Conservation (phyloP, 1,140 invertebrate genomes). For the Oncopeltus fasciatus region DNA sequence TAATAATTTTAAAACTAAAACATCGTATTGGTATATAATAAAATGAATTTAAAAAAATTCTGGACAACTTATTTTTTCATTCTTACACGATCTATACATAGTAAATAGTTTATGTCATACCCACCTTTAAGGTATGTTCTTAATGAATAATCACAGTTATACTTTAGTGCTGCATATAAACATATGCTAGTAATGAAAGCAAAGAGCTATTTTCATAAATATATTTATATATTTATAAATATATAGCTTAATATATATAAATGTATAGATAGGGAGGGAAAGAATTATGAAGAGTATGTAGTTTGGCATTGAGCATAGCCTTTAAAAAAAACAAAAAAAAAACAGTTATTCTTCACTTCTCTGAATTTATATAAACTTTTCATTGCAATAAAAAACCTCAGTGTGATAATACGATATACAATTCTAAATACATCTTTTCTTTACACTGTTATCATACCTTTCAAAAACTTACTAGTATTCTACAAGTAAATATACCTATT, state of each 20-base stretch:
- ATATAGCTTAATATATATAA: not conserved
- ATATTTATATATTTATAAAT: not conserved
- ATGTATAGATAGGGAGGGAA: not conserved
- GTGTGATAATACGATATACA: no score
- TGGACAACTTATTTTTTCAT: not conserved
- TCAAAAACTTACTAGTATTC: no score
- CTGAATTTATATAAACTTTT: no score
- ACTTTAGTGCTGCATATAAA: constrained; percentile 19
- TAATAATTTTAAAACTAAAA: no score
- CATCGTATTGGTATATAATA: not conserved
- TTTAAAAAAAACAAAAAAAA: no score
- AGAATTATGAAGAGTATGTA: not conserved
- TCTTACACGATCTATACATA: not conserved
- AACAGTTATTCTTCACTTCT: not conserved
- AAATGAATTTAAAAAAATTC: not conserved
- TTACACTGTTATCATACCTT: no score
- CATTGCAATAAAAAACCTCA: no score
- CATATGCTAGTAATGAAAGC: constrained; percentile 15
- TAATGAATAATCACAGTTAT: constrained; percentile 16
- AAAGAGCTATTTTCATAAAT: not conserved
- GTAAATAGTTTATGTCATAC: not conserved
- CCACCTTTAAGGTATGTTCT: not conserved
- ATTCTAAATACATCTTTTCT: no score
- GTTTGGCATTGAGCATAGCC: not conserved
- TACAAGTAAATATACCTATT: no score